Evolutionary conservation across 2,888 invertebrate genomes (phyloP).

Genomic region (Mythimna vitellina): DNA sequence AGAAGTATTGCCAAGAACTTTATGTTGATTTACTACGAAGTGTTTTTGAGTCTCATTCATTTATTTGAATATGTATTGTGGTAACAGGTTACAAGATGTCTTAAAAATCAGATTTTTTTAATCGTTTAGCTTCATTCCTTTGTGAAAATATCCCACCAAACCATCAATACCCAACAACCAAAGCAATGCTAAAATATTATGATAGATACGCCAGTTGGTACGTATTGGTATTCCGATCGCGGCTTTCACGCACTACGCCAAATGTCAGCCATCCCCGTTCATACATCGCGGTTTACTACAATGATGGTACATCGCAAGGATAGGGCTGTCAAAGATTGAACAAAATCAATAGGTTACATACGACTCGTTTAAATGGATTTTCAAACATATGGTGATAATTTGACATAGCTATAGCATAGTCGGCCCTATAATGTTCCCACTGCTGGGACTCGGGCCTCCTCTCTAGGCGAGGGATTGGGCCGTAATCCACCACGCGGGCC

Average conservation of each 20-base stretch:
- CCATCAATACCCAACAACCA: conserved; percentile 8
- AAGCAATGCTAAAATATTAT: conserved; percentile 24
- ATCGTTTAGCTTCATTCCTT: background rate
- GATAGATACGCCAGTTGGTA: conserved; percentile 29
- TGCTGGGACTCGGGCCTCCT: too few species aligned
- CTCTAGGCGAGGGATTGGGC: too few species aligned
- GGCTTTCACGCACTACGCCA: conserved; percentile 59
- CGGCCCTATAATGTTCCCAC: too few species aligned
- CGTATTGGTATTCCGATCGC: conserved; percentile 57
- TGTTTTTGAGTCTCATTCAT: too few species aligned
- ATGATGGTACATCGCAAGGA: conserved; percentile 28
- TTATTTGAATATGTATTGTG: too few species aligned
- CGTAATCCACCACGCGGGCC: too few species aligned
- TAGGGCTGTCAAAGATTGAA: conserved; percentile 35
- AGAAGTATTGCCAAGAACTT: background rate
- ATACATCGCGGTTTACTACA: conserved; percentile 59
- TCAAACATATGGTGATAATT: background rate
- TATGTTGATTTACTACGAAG: background rate
- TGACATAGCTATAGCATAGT: too few species aligned
- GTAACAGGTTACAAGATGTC: too few species aligned
- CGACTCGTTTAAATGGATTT: background rate
- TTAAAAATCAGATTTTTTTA: too few species aligned
- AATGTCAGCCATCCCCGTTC: conserved; percentile 61
- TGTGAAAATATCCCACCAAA: background rate
- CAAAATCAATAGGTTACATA: background rate